Evolutionary conservation across 2,113 vertebrate species (phyloP).

Genomic region (Stigmatopora nigra): DNA sequence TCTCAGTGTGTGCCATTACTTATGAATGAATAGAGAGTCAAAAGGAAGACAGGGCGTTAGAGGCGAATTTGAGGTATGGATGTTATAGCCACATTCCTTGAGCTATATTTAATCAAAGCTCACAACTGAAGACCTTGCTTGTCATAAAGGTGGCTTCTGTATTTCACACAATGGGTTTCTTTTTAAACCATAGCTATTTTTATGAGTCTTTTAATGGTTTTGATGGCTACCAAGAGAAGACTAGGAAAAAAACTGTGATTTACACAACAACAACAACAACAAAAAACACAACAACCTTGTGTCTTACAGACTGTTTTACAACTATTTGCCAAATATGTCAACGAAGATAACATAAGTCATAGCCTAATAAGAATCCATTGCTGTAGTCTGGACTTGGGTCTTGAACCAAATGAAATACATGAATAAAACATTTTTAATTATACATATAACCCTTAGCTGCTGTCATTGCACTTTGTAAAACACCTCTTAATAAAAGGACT

Average conservation of each 20-base stretch:
- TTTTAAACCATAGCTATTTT: constrained; percentile 20
- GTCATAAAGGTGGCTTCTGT: constrained; percentile 34
- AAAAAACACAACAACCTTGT: neutral
- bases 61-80: constrained; percentile 57
- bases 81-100: constrained; percentile 50
- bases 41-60: constrained; percentile 35
- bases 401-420: neutral
- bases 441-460: neutral
- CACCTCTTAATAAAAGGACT: constrained; percentile 1
- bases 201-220: constrained; percentile 24
- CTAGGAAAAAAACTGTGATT: neutral
- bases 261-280: no score
- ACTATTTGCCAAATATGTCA: neutral
- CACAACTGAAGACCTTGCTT: constrained; percentile 32
- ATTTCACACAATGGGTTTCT: constrained; percentile 25
- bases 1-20: constrained; percentile 62
- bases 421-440: neutral
- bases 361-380: neutral
- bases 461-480: neutral
- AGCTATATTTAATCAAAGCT: constrained; percentile 70
- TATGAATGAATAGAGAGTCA: constrained; percentile 63
- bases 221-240: neutral
- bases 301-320: neutral
- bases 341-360: neutral
- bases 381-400: neutral